Evolutionary conservation across 2,888 invertebrate species (phyloP), one percentile per base, ranked within the genome.

Genomic region (Oscheius myriophilus): DNA sequence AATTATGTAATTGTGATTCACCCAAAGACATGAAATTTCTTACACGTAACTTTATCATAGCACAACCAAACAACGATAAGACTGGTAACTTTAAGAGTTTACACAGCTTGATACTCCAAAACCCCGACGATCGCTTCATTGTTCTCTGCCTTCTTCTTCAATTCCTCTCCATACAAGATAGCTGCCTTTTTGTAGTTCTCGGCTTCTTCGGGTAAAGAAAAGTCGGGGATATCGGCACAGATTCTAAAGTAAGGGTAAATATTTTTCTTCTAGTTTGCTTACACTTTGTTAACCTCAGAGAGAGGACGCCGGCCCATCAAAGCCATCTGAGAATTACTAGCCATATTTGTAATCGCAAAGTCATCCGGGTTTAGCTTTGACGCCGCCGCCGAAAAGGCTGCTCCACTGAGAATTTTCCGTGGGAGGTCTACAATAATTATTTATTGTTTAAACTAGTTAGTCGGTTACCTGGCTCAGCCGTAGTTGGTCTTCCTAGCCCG

Each of bases 381-480:
- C 3, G 18, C 53, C 4, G 26, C 53, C 16, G 21, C 16, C 53
- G 53, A 53, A 9, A 21, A 26, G 16, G 16, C 18, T 16, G 23
- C 14, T 9, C 25, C 25, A 21, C 7, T 25, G 16, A 53, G 25
- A 4, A 53, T 23, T 53, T 53, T 53, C 16, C 25, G 4, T 2
- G 53, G 25, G 6, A 53, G 53, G 16, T 53, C 53, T 65, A 39
- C 14, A 51, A 43, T 11, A 11, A 1, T 21, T 6, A 43, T 2
- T 58, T 11, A 14, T 18, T 58, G 14, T 41, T 16, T 3, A 42
- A 2, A 14, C 1, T 2, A 54, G 18, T 11, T 16, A 42, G 1
- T 11, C 2, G 6, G 18, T 12, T 52, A 69, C 79, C 79, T n/a
- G 80, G 82, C 52, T 82, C 82, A 12, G 79, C 78, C 1, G 80